Evolutionary conservation across 2,797 vertebrate species (phyloP).

Genomic region (Cyclura pinguis): DNA sequence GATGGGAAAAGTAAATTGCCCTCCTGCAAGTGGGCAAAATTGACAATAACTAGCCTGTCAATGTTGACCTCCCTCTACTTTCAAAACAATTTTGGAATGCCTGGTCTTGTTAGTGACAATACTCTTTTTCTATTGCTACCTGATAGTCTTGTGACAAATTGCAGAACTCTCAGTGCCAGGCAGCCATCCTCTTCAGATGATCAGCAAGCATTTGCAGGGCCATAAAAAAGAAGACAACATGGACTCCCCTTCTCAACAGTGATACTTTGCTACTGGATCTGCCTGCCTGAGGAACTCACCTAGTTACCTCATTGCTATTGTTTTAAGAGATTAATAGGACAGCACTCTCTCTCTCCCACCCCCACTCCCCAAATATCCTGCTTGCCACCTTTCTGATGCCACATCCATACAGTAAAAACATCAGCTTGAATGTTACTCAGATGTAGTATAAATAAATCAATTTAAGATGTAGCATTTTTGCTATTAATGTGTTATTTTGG

Average conservation of each 20-base stretch:
- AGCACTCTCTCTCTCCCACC: not conserved
- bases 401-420: not conserved
- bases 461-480: not conserved
- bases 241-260: not conserved
- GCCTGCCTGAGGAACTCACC: not conserved
- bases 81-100: too few species aligned
- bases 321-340: not conserved
- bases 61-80: too few species aligned
- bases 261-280: not conserved
- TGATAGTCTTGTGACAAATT: not conserved
- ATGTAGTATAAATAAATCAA: not conserved
- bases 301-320: not conserved
- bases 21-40: too few species aligned
- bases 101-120: too few species aligned
- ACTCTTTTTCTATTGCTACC: not conserved
- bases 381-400: too few species aligned
- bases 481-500: not conserved
- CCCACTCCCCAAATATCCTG: not conserved
- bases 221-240: not conserved
- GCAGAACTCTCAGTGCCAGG: not conserved
- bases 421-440: not conserved
- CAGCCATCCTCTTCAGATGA: not conserved
- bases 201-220: not conserved
- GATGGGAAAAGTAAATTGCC: too few species aligned
- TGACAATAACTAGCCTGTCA: too few species aligned